These are phyloP conservation scores for Pelodytes ibericus DNA, from an alignment of 2,797 vertebrate genomes.

Conservation along the genomic window DNA sequence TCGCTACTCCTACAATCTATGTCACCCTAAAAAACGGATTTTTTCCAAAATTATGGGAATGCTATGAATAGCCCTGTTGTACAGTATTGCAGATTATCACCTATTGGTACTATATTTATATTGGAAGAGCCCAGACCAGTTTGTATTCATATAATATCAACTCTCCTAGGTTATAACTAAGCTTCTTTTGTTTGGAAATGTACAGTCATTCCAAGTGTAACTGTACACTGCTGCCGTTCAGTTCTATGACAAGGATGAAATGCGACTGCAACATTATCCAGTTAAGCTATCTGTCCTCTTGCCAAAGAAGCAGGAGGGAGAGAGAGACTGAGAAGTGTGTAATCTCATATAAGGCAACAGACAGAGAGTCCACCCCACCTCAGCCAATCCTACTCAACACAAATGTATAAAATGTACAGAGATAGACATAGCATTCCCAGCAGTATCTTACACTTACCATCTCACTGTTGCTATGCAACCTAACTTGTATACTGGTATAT, in stretches of 20 bases:
- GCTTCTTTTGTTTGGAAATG: conserved; percentile 14
- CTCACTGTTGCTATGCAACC: no score
- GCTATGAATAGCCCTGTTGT: background rate
- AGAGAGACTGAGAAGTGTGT: background rate
- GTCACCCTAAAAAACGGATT: no score
- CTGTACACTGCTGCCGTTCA: conserved; percentile 30
- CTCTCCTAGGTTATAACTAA: background rate
- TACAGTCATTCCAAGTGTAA: conserved; percentile 7
- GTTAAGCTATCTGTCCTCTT: conserved; percentile 64
- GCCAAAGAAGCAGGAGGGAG: conserved; percentile 59
- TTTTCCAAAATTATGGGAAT: no score
- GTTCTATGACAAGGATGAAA: conserved; percentile 46
- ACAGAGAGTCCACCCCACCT: conserved; percentile 3
- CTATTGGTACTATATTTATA: background rate
- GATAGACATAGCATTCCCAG: no score
- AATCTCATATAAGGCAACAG: conserved; percentile 52
- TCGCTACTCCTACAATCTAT: no score
- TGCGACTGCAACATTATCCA: conserved; percentile 53
- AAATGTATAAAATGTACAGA: background rate
- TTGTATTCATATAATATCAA: background rate
- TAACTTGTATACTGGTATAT: no score
- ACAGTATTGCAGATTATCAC: background rate
- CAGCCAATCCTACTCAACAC: conserved; percentile 16
- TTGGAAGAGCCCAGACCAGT: conserved; percentile 7
- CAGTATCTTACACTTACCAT: no score